These are phyloP conservation scores for Digitonthophagus gazella DNA, from an alignment of 2,888 invertebrate genomes.

Conservation along the genomic window DNA sequence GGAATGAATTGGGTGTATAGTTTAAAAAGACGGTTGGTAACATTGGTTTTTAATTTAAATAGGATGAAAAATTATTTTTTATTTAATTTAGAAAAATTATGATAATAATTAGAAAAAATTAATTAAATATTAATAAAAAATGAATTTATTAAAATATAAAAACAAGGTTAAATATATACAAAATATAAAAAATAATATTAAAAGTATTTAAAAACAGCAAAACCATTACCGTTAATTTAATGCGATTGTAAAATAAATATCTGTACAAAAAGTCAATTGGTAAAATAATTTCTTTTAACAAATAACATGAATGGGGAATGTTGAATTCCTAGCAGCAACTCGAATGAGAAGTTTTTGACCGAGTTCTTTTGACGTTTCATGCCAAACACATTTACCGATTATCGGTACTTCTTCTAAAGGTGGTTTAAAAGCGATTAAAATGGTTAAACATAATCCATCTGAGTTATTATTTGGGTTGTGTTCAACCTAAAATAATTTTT, in stretches of 20 bases:
- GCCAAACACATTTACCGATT: conserved; percentile 88
- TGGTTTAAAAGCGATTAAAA: conserved; percentile 79
- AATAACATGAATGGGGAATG: conserved; percentile 79
- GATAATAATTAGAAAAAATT: too few relatives aligned
- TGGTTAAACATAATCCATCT: conserved; percentile 80
- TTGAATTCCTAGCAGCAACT: conserved; percentile 71
- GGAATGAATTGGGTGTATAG: too few relatives aligned
- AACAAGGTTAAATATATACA: too few relatives aligned
- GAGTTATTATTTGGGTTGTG: conserved; percentile 58
- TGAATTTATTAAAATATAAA: too few relatives aligned
- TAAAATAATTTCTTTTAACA: conserved; percentile 20
- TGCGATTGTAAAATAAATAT: neutral
- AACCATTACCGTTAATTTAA: neutral
- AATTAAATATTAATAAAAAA: too few relatives aligned
- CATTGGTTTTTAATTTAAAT: too few relatives aligned
- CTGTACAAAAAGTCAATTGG: conserved; percentile 7
- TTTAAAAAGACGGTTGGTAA: too few relatives aligned
- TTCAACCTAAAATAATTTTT: conserved; percentile 58
- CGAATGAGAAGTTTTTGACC: conserved; percentile 67
- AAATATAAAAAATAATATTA: too few relatives aligned
- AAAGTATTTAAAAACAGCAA: neutral
- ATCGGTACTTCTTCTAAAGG: conserved; percentile 84
- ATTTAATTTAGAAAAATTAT: too few relatives aligned
- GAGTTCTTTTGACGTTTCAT: conserved; percentile 69
- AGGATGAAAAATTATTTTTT: too few relatives aligned